These are phyloP conservation scores for Nomada fucata DNA, from an alignment of 2,888 invertebrate genomes.

Conservation along the genomic window DNA sequence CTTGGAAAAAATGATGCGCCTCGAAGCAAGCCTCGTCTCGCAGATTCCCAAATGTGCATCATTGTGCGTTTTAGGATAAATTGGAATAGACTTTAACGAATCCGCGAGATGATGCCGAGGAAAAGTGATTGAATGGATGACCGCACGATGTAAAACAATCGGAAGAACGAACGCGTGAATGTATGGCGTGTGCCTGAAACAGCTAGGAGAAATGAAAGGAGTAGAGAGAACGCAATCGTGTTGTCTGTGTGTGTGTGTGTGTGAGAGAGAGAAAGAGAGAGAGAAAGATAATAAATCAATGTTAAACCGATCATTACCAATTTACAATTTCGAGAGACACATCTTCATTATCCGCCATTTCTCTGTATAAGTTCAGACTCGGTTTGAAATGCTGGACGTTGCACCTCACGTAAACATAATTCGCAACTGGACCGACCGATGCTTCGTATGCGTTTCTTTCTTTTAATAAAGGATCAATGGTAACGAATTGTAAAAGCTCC, in stretches of 20 bases:
- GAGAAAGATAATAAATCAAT: conserved; percentile 75
- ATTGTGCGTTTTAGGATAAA: conserved; percentile 65
- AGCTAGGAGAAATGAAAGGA: conserved; percentile 27
- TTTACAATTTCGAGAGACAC: conserved; percentile 75
- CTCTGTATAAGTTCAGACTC: conserved; percentile 66
- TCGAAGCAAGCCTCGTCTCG: conserved; percentile 81
- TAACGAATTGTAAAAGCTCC: conserved; percentile 16
- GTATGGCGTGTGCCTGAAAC: conserved; percentile 49
- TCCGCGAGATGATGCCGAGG: conserved; percentile 81
- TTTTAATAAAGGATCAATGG: conserved; percentile 6
- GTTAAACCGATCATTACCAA: conserved; percentile 76
- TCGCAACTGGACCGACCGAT: conserved; percentile 40
- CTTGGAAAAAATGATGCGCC: conserved; percentile 59
- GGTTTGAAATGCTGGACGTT: conserved; percentile 58
- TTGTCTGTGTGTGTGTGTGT: no score
- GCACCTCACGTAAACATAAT: conserved; percentile 19
- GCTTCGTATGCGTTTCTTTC: conserved; percentile 24
- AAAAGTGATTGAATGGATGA: conserved; percentile 47
- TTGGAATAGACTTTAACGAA: conserved; percentile 72
- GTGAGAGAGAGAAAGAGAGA: conserved; percentile 34
- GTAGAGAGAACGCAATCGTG: conserved; percentile 61
- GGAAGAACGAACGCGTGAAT: conserved; percentile 64
- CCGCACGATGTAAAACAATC: conserved; percentile 50
- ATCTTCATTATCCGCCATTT: conserved; percentile 74
- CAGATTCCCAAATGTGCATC: conserved; percentile 75